phyloP scores from a whole-genome alignment of 2,113 vertebrate species.

The Gorsachius goisagi region DNA sequence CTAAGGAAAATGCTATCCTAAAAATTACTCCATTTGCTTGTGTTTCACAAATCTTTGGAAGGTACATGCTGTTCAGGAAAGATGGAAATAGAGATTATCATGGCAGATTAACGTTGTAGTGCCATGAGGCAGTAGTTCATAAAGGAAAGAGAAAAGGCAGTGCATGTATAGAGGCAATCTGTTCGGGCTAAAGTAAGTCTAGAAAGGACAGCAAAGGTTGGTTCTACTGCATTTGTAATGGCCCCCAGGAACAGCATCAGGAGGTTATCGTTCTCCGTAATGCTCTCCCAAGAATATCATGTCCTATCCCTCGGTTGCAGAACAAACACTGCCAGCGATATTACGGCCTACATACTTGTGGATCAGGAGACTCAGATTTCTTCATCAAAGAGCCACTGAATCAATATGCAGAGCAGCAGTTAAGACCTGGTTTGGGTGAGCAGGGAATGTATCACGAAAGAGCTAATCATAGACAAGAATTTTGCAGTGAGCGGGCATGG shows the following conservation, averaged over 20 bases:
- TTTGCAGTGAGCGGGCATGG: background rate
- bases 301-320: fast-evolving
- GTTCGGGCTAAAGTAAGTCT: background rate
- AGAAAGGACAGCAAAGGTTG: background rate
- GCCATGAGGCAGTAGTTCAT: background rate
- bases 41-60: background rate
- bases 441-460: background rate
- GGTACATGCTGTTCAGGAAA: background rate
- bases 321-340: background rate
- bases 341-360: background rate
- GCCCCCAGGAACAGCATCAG: background rate
- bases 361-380: background rate
- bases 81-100: background rate
- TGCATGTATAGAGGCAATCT: background rate
- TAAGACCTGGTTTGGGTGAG: background rate
- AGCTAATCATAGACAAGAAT: background rate
- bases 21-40: background rate
- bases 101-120: background rate
- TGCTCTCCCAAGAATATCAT: background rate
- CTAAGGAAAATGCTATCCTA: background rate
- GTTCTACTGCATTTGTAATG: background rate
- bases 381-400: background rate
- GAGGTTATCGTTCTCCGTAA: background rate
- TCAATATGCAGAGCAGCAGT: background rate
- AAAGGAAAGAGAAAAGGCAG: background rate